phyloP scores from a whole-genome alignment of 2,888 invertebrate species.

The Strigamia maritima region DNA sequence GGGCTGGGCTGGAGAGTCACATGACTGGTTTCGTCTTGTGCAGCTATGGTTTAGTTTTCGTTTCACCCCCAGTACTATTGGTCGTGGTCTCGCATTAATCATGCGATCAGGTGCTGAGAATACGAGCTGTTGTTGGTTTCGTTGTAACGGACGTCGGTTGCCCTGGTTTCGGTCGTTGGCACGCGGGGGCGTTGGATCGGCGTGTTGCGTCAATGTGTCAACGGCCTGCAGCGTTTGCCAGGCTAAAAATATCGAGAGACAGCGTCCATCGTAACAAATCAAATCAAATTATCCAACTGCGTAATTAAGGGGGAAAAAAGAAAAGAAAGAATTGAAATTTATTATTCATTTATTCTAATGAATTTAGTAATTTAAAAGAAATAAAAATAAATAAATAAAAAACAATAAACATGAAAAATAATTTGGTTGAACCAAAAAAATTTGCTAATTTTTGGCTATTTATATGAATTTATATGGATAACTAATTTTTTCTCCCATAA shows the following conservation, averaged over 20 bases:
- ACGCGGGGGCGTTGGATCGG: background rate
- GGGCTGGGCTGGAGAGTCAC: background rate
- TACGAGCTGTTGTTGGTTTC: background rate
- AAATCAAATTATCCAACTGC: background rate
- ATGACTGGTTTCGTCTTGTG: background rate
- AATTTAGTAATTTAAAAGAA: no score
- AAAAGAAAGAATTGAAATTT: no score
- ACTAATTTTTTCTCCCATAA: no score
- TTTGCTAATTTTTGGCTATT: no score
- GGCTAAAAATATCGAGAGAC: background rate
- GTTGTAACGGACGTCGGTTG: background rate
- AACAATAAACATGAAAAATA: no score
- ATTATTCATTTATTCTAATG: no score
- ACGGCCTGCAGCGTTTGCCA: background rate
- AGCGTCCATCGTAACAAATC: background rate
- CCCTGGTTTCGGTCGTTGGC: slow-evolving; percentile 4
- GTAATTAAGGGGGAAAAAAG: background rate
- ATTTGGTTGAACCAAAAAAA: no score
- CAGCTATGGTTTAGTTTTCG: background rate
- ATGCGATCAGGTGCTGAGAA: background rate
- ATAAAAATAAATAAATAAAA: no score
- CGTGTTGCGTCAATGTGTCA: background rate
- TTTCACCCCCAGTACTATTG: background rate
- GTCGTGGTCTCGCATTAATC: background rate
- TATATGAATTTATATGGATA: no score